These are phyloP conservation scores for Apteryx owenii DNA, from an alignment of 2,113 vertebrate species.

Conservation along the genomic window DNA sequence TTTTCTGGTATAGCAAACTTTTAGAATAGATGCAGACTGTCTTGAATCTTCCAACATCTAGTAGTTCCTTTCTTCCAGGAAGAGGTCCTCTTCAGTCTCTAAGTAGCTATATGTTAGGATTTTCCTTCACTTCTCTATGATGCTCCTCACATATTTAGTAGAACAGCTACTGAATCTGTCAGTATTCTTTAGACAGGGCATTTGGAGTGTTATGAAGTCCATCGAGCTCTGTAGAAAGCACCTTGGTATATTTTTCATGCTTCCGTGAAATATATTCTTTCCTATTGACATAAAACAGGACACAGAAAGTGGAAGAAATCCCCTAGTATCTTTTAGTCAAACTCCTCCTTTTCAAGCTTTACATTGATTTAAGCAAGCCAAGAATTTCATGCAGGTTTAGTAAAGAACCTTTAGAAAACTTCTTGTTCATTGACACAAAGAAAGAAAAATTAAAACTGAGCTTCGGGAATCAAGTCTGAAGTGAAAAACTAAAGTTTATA, in stretches of 20 bases:
- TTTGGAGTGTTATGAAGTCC: not conserved
- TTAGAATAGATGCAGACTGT: not conserved
- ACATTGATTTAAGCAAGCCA: not conserved
- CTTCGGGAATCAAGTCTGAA: not conserved
- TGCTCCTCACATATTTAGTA: not conserved
- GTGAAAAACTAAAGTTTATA: not conserved
- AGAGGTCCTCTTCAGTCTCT: not conserved
- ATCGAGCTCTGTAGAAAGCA: not conserved
- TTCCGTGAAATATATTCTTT: not conserved
- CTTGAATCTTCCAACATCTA: not conserved
- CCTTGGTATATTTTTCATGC: not conserved
- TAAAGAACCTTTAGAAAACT: not conserved
- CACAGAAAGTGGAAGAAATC: not conserved
- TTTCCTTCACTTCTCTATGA: not conserved
- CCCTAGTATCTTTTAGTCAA: not conserved
- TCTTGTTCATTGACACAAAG: not conserved
- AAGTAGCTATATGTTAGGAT: not conserved
- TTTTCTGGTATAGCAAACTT: not conserved
- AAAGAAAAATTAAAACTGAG: not conserved
- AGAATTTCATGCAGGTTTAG: not conserved
- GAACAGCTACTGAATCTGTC: not conserved
- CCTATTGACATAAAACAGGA: not conserved
- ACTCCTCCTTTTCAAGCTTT: not conserved
- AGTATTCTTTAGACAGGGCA: not conserved
- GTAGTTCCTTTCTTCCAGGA: not conserved